Evolutionary conservation across 2,797 vertebrate genomes (phyloP).

Genomic region (Orestias chungarensis): DNA sequence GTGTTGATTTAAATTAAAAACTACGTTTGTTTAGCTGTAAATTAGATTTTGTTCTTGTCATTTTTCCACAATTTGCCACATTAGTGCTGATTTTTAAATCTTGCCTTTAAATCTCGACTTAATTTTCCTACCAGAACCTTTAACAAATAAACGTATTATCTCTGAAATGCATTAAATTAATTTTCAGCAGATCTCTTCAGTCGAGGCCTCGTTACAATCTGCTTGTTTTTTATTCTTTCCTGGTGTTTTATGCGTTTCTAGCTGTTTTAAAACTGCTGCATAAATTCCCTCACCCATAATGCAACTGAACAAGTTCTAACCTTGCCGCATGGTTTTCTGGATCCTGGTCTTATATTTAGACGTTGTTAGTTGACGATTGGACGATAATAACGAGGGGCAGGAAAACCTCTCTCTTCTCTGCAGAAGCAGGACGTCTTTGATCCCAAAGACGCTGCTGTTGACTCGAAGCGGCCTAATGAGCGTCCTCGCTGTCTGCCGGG

Average conservation of each 20-base stretch:
- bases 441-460: constrained; percentile 1
- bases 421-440: background rate
- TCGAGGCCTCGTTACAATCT: too few relatives aligned
- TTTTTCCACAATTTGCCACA: too few relatives aligned
- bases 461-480: constrained; percentile 13
- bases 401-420: background rate
- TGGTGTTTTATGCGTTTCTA: background rate
- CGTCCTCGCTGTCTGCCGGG: constrained; percentile 5
- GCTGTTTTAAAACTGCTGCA: background rate
- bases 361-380: background rate
- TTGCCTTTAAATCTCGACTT: too few relatives aligned
- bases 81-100: too few relatives aligned
- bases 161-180: background rate
- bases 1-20: too few relatives aligned
- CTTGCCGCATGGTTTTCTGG: background rate
- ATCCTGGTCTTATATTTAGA: background rate
- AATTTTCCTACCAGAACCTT: background rate
- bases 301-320: background rate
- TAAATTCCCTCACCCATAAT: background rate
- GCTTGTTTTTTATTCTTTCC: background rate
- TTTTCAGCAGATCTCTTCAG: too few relatives aligned
- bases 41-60: too few relatives aligned
- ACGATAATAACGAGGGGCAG: background rate
- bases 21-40: too few relatives aligned
- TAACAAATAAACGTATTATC: background rate